A percentile compares a stretch with the other conserved stretches of the same genome.
Conservation (phyloP, 2,797 vertebrate species). For the Bufotes viridis region DNA sequence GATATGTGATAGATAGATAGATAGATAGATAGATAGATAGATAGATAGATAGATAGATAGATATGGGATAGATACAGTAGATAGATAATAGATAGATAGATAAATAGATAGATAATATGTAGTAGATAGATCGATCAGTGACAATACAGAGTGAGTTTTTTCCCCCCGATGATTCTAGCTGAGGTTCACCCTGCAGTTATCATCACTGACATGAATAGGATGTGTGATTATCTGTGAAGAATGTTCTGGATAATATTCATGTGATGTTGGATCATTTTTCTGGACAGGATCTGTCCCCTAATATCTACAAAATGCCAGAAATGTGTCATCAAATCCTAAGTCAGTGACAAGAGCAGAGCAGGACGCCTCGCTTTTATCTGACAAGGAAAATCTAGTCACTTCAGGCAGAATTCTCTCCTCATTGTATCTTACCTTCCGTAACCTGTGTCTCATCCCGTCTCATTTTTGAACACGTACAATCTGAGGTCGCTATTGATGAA, state of each 20-base stretch:
- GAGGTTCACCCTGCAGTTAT: background rate
- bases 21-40: too few species aligned
- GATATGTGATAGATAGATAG: too few species aligned
- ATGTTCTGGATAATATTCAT: background rate
- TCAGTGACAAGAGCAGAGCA: background rate
- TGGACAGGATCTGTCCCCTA: background rate
- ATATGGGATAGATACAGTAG: too few species aligned
- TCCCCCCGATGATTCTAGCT: background rate
- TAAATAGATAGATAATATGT: too few species aligned
- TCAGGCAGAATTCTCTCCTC: too few species aligned
- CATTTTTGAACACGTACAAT: too few species aligned
- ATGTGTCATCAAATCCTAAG: background rate
- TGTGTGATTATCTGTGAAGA: slow-evolving; percentile 3
- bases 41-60: too few species aligned
- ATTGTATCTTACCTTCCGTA: background rate
- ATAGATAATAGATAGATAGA: too few species aligned
- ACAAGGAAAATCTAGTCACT: too few species aligned
- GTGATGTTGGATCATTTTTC: background rate
- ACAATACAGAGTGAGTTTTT: background rate
- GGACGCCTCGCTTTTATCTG: background rate
- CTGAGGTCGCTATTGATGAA: too few species aligned
- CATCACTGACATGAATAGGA: background rate
- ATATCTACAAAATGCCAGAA: background rate
- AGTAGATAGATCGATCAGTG: too few species aligned
- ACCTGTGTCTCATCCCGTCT: too few species aligned